phyloP scores from a whole-genome alignment of 1,140 invertebrate species.

The Bombus waltoni region DNA sequence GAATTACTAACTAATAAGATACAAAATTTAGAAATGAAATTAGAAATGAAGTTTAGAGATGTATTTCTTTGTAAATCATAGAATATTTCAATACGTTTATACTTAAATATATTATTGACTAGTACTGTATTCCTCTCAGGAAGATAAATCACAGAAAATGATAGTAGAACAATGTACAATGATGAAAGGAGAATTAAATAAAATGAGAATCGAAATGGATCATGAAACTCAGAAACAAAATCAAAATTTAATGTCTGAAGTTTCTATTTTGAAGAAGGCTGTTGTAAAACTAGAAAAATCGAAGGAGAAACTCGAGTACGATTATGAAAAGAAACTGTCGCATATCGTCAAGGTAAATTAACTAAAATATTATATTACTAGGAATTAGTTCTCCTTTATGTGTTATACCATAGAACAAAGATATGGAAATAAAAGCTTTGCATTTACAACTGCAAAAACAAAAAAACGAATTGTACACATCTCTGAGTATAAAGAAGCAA shows the following conservation, averaged over 20 bases:
- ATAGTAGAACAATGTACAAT: constrained; percentile 68
- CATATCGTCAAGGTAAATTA: constrained; percentile 53
- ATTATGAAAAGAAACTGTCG: constrained; percentile 57
- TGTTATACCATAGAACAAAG: constrained; percentile 50
- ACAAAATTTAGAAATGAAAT: constrained; percentile 68
- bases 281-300: constrained; percentile 59
- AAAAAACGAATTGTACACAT: constrained; percentile 50
- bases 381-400: neutral
- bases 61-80: constrained; percentile 54
- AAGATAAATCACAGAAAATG: constrained; percentile 69
- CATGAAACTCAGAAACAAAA: constrained; percentile 50
- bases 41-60: constrained; percentile 71
- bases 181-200: constrained; percentile 74
- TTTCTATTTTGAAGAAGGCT: constrained; percentile 48
- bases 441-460: constrained; percentile 58
- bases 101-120: constrained; percentile 30
- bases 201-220: constrained; percentile 72
- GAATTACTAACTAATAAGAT: constrained; percentile 62
- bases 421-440: constrained; percentile 57
- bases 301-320: constrained; percentile 45
- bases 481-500: constrained; percentile 57
- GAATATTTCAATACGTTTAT: neutral
- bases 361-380: neutral
- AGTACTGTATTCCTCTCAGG: constrained; percentile 53
- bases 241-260: constrained; percentile 43